A percentile compares a stretch with the other conserved stretches of the same genome.
Evolutionary conservation across 1,140 invertebrate species (phyloP).

Genomic region (Drosophila tani): DNA sequence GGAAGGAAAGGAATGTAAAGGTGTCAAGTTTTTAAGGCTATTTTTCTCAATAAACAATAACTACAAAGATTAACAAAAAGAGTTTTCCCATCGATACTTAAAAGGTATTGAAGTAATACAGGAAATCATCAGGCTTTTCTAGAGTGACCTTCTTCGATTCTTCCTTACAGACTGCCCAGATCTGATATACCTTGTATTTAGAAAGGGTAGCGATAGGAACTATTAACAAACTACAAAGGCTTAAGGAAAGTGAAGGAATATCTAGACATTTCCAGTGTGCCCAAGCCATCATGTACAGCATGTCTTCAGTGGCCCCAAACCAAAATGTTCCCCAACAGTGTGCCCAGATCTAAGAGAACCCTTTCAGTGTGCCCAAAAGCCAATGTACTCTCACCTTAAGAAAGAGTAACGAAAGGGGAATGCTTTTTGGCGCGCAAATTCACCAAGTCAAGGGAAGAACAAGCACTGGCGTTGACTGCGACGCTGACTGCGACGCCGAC

Average conservation of each 20-base stretch:
- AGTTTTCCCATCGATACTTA: too few species aligned
- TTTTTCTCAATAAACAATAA: too few species aligned
- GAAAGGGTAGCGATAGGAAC: too few species aligned
- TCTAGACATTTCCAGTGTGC: not conserved
- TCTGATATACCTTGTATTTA: too few species aligned
- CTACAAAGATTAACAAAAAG: too few species aligned
- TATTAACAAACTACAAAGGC: not conserved
- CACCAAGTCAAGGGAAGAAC: slow-evolving; percentile 39
- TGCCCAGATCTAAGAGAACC: not conserved
- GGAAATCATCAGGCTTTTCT: too few species aligned
- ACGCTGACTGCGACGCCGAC: slow-evolving; percentile 14
- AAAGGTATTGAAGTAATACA: too few species aligned
- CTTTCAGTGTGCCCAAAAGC: not conserved
- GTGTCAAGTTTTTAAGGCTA: too few species aligned
- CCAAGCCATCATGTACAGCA: not conserved
- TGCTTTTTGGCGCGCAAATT: slow-evolving; percentile 75
- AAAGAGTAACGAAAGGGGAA: slow-evolving; percentile 42
- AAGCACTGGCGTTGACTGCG: slow-evolving; percentile 21
- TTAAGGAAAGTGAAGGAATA: not conserved
- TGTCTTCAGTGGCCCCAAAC: not conserved
- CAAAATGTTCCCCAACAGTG: not conserved
- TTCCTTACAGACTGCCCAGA: too few species aligned
- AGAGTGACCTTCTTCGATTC: too few species aligned
- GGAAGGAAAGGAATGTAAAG: too few species aligned
- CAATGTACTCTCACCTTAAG: not conserved